Percentiles rank a stretch among this genome's conserved stretches.
These are phyloP conservation scores for Lytechinus pictus DNA, from an alignment of 35 echinoderm and acorn worm genomes.

Conservation along the genomic window DNA sequence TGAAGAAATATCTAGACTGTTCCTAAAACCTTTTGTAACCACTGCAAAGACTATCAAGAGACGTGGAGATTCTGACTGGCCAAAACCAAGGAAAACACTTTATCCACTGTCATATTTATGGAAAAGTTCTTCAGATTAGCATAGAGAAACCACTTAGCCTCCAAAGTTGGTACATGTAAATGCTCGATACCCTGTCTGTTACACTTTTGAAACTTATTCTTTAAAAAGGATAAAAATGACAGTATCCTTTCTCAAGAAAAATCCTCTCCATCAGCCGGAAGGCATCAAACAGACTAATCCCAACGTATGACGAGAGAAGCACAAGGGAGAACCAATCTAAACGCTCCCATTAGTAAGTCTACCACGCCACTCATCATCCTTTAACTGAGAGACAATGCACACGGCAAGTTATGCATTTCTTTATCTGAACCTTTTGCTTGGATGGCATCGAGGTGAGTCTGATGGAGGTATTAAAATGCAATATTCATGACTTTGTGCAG, in stretches of 20 bases:
- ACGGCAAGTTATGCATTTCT: background rate
- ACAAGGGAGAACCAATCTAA: background rate
- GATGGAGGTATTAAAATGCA: constrained; percentile 12
- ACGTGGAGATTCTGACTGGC: too few species aligned
- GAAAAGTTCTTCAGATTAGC: too few species aligned
- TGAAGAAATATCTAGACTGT: too few species aligned
- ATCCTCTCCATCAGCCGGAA: background rate
- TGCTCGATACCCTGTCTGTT: background rate
- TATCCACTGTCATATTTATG: too few species aligned
- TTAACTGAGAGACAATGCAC: background rate
- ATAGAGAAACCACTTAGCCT: too few species aligned
- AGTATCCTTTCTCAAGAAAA: background rate
- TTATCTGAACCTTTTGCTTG: background rate
- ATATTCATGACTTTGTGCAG: background rate
- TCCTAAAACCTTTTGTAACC: too few species aligned
- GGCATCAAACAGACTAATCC: background rate
- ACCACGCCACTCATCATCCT: background rate
- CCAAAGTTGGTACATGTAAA: background rate
- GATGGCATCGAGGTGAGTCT: background rate
- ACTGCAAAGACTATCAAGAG: too few species aligned
- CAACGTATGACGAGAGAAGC: background rate
- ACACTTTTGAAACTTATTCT: background rate
- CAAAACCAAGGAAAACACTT: too few species aligned
- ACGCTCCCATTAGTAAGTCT: constrained; percentile 4
- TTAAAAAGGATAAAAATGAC: background rate